phyloP scores from a whole-genome alignment of 2,888 invertebrate species.

The Caenorhabditis afra region DNA sequence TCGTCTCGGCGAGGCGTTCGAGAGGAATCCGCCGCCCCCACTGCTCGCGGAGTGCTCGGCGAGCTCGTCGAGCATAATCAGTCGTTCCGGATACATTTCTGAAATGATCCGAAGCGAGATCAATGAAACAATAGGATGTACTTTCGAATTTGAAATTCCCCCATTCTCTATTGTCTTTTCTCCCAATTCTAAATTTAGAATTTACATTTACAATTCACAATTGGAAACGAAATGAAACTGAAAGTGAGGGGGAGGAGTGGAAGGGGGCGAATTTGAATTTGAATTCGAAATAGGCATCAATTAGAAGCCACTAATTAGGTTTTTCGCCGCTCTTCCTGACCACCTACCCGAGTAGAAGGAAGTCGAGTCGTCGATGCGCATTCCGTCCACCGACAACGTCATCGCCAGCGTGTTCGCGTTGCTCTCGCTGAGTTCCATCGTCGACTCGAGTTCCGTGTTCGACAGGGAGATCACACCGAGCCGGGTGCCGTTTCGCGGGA shows the following conservation, averaged over 20 bases:
- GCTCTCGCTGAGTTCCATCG: slow-evolving; percentile 61
- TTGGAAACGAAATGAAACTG: too few relatives aligned
- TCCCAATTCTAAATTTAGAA: too few relatives aligned
- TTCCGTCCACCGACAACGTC: slow-evolving; percentile 62
- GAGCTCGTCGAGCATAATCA: slow-evolving; percentile 81
- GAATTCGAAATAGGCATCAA: background rate
- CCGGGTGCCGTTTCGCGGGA: slow-evolving; percentile 68
- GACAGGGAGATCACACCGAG: slow-evolving; percentile 67
- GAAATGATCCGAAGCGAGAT: too few relatives aligned
- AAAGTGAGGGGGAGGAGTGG: too few relatives aligned
- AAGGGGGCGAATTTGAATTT: too few relatives aligned
- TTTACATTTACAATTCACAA: too few relatives aligned
- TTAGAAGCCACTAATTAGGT: background rate
- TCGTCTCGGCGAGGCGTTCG: slow-evolving; percentile 12
- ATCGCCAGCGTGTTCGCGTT: slow-evolving; percentile 67
- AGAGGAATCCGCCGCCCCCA: too few relatives aligned
- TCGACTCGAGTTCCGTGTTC: slow-evolving; percentile 65
- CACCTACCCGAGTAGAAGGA: slow-evolving; percentile 68
- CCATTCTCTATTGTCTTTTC: too few relatives aligned
- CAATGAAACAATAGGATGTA: slow-evolving; percentile 6
- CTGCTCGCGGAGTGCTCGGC: slow-evolving; percentile 25
- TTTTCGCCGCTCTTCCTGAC: background rate
- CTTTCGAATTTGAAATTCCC: background rate
- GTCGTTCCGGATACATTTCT: slow-evolving; percentile 87
- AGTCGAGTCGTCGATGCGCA: slow-evolving; percentile 70